Conservation (phyloP, 2,888 invertebrate genomes). For the Actias luna region DNA sequence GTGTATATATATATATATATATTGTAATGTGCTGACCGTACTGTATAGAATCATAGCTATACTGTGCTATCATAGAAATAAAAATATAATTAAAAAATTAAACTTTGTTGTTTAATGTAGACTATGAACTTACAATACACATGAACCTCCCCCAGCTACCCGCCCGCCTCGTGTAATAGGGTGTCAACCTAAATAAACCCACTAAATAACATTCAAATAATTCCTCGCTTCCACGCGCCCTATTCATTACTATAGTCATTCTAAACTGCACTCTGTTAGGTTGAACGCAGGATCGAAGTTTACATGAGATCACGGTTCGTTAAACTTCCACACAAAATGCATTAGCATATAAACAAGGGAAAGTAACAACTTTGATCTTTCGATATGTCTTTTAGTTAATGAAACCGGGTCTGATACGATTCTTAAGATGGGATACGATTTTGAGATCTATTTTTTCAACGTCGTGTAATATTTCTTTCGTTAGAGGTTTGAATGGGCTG, state of each 20-base stretch:
- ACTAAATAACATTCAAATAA: not conserved
- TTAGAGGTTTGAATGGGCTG: too few relatives aligned
- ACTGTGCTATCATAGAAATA: not conserved
- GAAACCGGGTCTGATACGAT: slow-evolving; percentile 22
- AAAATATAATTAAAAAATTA: not conserved
- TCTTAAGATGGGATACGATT: too few relatives aligned
- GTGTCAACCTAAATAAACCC: not conserved
- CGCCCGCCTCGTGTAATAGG: not conserved
- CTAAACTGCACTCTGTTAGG: not conserved
- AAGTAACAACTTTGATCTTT: slow-evolving; percentile 25
- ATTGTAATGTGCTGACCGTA: too few relatives aligned
- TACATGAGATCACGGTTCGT: slow-evolving; percentile 14
- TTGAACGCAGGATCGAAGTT: not conserved
- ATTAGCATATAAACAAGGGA: slow-evolving; percentile 40
- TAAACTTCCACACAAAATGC: slow-evolving; percentile 28
- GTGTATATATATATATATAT: too few relatives aligned
- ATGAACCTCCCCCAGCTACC: not conserved
- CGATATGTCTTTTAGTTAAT: slow-evolving; percentile 28
- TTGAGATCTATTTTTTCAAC: too few relatives aligned
- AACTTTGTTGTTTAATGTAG: not conserved
- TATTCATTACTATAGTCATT: not conserved
- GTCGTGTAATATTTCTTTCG: too few relatives aligned
- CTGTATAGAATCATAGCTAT: too few relatives aligned
- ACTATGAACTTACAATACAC: not conserved
- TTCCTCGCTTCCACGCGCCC: not conserved